Percentiles rank a stretch among this genome's conserved stretches.
Conservation (phyloP, 2,113 vertebrate genomes). For the Tyto alba region DNA sequence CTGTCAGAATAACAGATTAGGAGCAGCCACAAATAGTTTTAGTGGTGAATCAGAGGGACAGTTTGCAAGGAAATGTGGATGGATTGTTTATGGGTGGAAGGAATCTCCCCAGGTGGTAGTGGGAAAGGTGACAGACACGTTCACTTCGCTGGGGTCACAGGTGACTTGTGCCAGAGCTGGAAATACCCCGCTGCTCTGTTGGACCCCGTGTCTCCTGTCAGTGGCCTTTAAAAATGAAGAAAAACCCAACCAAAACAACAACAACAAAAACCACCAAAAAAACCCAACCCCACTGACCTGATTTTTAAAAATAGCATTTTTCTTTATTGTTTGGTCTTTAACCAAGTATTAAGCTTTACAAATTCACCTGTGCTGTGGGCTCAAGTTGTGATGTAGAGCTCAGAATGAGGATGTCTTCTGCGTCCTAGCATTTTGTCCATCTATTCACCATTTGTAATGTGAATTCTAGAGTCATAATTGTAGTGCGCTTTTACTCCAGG, state of each 20-base stretch:
- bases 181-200: neutral
- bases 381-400: neutral
- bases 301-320: neutral
- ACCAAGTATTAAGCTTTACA: neutral
- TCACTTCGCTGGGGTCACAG: neutral
- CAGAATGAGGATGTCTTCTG: neutral
- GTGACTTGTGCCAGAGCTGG: neutral
- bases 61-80: neutral
- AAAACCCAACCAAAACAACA: neutral
- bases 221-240: neutral
- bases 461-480: neutral
- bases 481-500: neutral
- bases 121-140: neutral
- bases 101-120: neutral
- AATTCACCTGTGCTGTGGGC: neutral
- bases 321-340: neutral
- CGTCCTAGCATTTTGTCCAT: neutral
- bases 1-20: neutral
- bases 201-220: neutral
- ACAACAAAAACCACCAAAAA: rapidly evolving
- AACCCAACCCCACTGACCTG: rapidly evolving
- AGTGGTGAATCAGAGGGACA: neutral
- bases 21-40: neutral
- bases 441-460: rapidly evolving
- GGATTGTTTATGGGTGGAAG: neutral